Percentiles rank a stretch among this genome's conserved stretches.
Conservation (phyloP, 2,797 vertebrate species). For the Sebastes matsubarae region DNA sequence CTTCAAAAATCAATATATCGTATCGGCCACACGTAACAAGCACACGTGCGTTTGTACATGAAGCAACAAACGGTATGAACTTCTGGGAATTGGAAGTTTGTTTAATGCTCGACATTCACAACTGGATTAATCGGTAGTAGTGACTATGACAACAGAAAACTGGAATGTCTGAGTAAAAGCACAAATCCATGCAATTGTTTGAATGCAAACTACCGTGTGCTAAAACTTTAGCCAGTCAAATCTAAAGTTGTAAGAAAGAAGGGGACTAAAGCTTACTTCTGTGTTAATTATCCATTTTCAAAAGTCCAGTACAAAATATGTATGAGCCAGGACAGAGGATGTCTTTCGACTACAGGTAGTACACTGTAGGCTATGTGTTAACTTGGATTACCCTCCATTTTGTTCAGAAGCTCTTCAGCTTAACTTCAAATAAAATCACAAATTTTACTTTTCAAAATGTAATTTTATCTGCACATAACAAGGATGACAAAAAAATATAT, state of each 20-base stretch:
- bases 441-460: not conserved
- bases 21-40: constrained; percentile 7
- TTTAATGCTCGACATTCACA: not conserved
- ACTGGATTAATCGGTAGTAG: not conserved
- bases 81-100: not conserved
- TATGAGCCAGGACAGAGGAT: no score
- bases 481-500: not conserved
- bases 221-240: not conserved
- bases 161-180: not conserved
- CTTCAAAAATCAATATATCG: not conserved
- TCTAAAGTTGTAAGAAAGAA: not conserved
- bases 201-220: not conserved
- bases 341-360: not conserved
- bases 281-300: no score
- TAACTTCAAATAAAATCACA: not conserved
- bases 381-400: not conserved
- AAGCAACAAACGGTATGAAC: not conserved
- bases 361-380: not conserved
- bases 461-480: not conserved
- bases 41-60: constrained; percentile 6
- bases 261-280: no score
- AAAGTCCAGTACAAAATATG: no score
- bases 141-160: not conserved
- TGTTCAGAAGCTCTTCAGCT: not conserved
- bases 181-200: not conserved